phyloP scores from a whole-genome alignment of 2,797 vertebrate species.

The Remorina albescens region DNA sequence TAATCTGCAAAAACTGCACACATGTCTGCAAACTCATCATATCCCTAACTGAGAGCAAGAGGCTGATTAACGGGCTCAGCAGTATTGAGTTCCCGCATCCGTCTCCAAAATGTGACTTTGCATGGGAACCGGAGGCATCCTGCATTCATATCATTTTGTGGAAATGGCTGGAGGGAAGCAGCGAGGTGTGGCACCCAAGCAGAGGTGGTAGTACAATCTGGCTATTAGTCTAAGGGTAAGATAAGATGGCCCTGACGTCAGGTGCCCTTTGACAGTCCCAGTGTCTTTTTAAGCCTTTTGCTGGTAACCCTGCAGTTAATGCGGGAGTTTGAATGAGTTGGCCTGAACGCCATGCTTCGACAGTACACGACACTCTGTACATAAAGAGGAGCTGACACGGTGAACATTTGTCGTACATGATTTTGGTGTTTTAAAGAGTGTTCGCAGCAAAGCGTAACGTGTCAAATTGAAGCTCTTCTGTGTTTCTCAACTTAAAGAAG shows the following conservation, averaged over 20 bases:
- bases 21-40: conserved; percentile 17
- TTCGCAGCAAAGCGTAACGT: conserved; percentile 2
- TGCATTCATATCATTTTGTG: conserved; percentile 41
- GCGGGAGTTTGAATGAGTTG: conserved; percentile 52
- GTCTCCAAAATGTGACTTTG: conserved; percentile 57
- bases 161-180: conserved; percentile 59
- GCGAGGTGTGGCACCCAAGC: conserved; percentile 64
- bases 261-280: conserved; percentile 58
- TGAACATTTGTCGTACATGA: conserved; percentile 27
- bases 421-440: conserved; percentile 33
- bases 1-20: not conserved
- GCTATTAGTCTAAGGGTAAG: conserved; percentile 62
- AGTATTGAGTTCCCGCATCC: conserved; percentile 61
- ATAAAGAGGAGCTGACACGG: conserved; percentile 49
- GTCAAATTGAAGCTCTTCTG: conserved; percentile 38
- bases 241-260: conserved; percentile 65
- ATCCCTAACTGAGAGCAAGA: conserved; percentile 24
- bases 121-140: conserved; percentile 60
- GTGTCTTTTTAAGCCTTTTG: conserved; percentile 53
- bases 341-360: conserved; percentile 39
- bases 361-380: conserved; percentile 47
- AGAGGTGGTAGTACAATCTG: conserved; percentile 65
- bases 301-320: conserved; percentile 57
- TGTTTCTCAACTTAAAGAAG: conserved; percentile 21
- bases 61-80: conserved; percentile 52